Evolutionary conservation across 2,113 vertebrate genomes (phyloP).

Genomic region (Equus quagga): DNA sequence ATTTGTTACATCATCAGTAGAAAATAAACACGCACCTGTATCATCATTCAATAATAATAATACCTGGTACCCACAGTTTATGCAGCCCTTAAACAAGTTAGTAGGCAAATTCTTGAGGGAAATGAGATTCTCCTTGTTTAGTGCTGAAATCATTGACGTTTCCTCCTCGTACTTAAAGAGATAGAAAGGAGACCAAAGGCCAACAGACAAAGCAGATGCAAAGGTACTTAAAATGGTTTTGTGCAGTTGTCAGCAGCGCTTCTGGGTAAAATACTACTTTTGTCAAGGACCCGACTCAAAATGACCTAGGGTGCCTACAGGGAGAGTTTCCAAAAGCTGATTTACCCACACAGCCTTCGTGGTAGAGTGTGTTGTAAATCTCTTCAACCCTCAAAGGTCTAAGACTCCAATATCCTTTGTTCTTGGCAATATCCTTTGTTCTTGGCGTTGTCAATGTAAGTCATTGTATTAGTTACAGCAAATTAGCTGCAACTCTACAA

Average conservation of each 20-base stretch:
- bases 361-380: not conserved
- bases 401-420: not conserved
- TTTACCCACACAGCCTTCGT: not conserved
- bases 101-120: too few species aligned
- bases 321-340: not conserved
- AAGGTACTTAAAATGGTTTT: not conserved
- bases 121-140: not conserved
- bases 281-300: not conserved
- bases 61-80: not conserved
- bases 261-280: not conserved
- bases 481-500: not conserved
- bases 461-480: not conserved
- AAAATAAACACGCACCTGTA: accelerated
- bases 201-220: accelerated
- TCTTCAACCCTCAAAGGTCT: not conserved
- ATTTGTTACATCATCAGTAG: not conserved
- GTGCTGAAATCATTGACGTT: not conserved
- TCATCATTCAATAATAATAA: not conserved
- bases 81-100: not conserved
- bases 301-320: accelerated
- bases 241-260: not conserved
- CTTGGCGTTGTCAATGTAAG: not conserved
- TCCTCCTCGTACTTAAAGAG: not conserved
- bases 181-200: not conserved
- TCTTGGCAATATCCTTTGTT: not conserved